Conservation (phyloP, 2,113 vertebrate species). For the Boulengeromyrus knoepffleri region DNA sequence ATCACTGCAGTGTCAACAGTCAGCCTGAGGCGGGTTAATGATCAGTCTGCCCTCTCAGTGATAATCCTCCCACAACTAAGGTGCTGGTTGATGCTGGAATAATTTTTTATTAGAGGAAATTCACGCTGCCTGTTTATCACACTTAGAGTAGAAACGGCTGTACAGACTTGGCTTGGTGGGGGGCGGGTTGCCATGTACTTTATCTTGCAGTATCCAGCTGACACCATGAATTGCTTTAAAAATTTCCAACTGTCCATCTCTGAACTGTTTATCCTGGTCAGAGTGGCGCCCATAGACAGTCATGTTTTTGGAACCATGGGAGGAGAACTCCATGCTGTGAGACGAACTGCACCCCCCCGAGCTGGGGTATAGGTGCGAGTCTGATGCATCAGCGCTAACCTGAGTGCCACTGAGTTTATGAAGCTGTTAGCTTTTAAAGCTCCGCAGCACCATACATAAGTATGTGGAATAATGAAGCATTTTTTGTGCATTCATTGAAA, state of each 20-base stretch:
- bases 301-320: neutral
- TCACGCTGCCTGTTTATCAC: neutral
- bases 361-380: neutral
- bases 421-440: neutral
- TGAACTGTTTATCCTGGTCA: neutral
- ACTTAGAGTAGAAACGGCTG: neutral
- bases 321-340: neutral
- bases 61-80: slow-evolving; percentile 22
- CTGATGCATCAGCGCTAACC: neutral
- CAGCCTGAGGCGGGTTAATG: slow-evolving; percentile 33
- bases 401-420: neutral
- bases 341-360: neutral
- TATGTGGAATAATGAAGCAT: neutral
- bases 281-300: neutral
- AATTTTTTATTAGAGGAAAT: slow-evolving; percentile 1
- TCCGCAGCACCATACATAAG: neutral
- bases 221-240: neutral
- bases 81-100: neutral
- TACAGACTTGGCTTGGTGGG: neutral
- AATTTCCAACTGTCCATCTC: neutral
- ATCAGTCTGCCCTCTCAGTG: slow-evolving; percentile 25
- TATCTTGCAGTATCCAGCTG: neutral
- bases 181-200: neutral
- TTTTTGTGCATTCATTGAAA: neutral
- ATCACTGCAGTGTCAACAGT: slow-evolving; percentile 25